Evolutionary conservation across 2,113 vertebrate genomes (phyloP).

Genomic region (Alouatta palliata): DNA sequence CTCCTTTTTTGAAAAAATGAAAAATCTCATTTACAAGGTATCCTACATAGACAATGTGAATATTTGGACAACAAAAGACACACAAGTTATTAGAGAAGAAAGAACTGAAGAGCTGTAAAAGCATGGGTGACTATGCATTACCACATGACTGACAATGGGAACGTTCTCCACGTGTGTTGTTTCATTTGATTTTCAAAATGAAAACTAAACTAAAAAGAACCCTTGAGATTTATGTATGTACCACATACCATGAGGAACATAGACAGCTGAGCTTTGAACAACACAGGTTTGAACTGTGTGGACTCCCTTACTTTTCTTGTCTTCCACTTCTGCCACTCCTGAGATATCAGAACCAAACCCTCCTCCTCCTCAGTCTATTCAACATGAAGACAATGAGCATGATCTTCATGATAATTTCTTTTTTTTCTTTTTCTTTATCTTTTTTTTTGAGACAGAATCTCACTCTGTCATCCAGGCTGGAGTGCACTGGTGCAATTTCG

Average conservation of each 20-base stretch:
- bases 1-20: not conserved
- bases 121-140: not conserved
- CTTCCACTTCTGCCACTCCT: not conserved
- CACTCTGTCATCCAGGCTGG: too few relatives aligned
- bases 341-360: not conserved
- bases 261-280: not conserved
- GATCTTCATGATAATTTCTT: not conserved
- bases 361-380: not conserved
- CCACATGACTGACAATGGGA: not conserved
- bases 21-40: not conserved
- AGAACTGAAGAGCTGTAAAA: not conserved
- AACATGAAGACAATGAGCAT: not conserved
- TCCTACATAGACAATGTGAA: not conserved
- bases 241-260: not conserved
- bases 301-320: not conserved
- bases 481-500: too few relatives aligned
- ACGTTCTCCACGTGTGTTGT: not conserved
- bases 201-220: not conserved
- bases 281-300: not conserved
- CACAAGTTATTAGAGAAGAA: not conserved
- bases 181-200: not conserved
- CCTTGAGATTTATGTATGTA: not conserved
- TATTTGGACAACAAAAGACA: not conserved
- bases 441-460: too few relatives aligned
- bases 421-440: too few relatives aligned